Conservation (phyloP, 2,797 vertebrate genomes). For the Enteromius trimaculatus region DNA sequence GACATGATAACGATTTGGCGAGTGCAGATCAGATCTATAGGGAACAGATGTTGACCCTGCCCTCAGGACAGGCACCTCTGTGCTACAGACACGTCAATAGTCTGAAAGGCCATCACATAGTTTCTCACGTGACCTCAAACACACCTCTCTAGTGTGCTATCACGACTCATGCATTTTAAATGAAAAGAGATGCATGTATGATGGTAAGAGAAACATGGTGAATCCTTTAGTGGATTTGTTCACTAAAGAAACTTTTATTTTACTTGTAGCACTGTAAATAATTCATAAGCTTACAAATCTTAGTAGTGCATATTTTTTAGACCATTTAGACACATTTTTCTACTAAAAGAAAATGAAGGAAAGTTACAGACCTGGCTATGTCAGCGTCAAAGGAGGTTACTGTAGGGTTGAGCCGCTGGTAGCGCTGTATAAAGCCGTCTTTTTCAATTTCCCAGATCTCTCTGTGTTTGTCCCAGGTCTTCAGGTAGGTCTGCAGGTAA, state of each 20-base stretch:
- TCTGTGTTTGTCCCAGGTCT: conserved; percentile 86
- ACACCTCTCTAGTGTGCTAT: neutral
- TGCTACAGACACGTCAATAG: conserved; percentile 37
- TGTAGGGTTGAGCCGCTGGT: conserved; percentile 81
- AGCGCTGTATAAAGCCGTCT: conserved; percentile 83
- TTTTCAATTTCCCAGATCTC: conserved; percentile 91
- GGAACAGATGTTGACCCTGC: conserved; percentile 28
- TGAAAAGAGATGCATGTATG: neutral
- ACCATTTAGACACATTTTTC: neutral
- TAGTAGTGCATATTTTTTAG: neutral
- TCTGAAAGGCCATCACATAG: conserved; percentile 16
- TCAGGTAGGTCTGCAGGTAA: conserved; percentile 82
- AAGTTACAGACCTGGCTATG: conserved; percentile 80
- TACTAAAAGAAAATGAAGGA: neutral
- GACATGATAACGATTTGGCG: conserved; percentile 46
- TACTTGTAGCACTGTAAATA: neutral
- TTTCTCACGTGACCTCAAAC: conserved; percentile 6
- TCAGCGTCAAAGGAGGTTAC: conserved; percentile 88
- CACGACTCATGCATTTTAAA: conserved; percentile 8
- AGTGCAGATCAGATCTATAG: conserved; percentile 30
- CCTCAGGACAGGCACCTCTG: conserved; percentile 9
- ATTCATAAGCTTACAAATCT: neutral
- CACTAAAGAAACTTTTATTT: neutral
- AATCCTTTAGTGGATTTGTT: neutral
- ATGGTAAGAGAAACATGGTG: neutral